These are phyloP conservation scores for Cuculus canorus DNA, from an alignment of 2,797 vertebrate species.

Conservation along the genomic window DNA sequence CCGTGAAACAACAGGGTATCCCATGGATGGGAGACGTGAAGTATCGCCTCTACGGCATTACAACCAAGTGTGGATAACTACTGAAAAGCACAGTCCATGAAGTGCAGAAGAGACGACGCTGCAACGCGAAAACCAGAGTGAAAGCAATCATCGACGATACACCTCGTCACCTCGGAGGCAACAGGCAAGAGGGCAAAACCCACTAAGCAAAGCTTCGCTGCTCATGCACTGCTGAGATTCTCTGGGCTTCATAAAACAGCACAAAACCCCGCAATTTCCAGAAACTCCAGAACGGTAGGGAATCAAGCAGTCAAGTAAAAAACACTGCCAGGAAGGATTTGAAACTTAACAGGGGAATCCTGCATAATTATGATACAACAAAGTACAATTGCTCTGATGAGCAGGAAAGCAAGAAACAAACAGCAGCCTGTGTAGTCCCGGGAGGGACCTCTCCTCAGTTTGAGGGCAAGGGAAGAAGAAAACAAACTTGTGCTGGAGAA, in stretches of 20 bases:
- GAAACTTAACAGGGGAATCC: constrained; percentile 48
- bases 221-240: background rate
- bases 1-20: background rate
- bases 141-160: background rate
- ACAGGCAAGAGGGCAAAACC: background rate
- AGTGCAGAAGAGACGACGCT: background rate
- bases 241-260: background rate
- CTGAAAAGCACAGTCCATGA: background rate
- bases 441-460: constrained; percentile 15
- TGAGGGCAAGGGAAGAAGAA: constrained; percentile 11
- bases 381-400: constrained; percentile 63
- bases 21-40: background rate
- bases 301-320: constrained; percentile 23
- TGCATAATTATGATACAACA: constrained; percentile 66
- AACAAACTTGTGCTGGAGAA: background rate
- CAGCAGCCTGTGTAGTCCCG: constrained; percentile 46
- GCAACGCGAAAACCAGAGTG: background rate
- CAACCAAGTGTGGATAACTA: background rate
- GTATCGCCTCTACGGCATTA: background rate
- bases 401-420: constrained; percentile 64
- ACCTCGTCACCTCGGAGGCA: background rate
- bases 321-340: constrained; percentile 57
- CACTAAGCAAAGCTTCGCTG: background rate
- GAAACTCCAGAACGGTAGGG: constrained; percentile 21
- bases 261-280: background rate